Conservation (phyloP, 2,797 vertebrate species). For the Squalus acanthias region DNA sequence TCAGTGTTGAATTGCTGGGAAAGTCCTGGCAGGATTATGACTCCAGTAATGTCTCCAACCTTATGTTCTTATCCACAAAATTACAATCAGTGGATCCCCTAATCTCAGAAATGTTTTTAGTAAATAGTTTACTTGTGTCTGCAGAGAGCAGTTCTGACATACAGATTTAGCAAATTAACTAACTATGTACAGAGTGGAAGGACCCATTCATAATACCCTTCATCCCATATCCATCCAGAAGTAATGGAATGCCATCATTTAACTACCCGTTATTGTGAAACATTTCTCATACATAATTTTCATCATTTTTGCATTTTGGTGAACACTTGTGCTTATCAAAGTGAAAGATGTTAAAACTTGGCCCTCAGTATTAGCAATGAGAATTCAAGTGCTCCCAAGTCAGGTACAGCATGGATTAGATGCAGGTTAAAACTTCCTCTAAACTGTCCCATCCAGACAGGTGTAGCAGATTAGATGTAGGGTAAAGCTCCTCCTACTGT, state of each 20-base stretch:
- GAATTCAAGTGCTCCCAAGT: neutral
- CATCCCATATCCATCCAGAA: neutral
- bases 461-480: neutral
- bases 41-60: neutral
- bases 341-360: neutral
- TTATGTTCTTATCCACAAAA: neutral
- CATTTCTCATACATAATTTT: neutral
- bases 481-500: neutral
- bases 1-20: neutral
- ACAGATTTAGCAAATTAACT: neutral
- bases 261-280: neutral
- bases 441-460: neutral
- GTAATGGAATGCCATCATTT: neutral
- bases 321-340: neutral
- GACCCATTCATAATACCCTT: neutral
- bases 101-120: neutral
- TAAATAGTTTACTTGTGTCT: neutral
- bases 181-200: neutral
- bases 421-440: neutral
- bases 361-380: neutral
- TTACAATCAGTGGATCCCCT: neutral
- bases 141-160: neutral
- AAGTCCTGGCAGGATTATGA: neutral
- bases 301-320: neutral
- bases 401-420: neutral